Percentiles rank a stretch among this genome's conserved stretches.
phyloP scores from a whole-genome alignment of 2,888 invertebrate genomes.

The Lasius fuliginosus region DNA sequence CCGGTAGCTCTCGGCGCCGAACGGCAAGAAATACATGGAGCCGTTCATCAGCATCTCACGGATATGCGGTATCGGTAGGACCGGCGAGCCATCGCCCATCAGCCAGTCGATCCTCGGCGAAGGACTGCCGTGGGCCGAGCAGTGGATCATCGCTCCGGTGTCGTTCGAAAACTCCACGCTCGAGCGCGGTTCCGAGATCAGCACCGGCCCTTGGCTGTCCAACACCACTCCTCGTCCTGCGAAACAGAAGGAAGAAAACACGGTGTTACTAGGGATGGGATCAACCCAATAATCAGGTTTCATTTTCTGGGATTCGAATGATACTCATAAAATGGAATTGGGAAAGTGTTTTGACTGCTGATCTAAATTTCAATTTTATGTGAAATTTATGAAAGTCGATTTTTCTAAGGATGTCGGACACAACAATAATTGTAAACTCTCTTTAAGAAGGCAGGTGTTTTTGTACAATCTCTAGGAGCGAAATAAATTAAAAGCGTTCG shows the following conservation, averaged over 20 bases:
- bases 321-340: not conserved
- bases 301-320: too few relatives aligned
- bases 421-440: not conserved
- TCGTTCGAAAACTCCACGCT: slow-evolving; percentile 92
- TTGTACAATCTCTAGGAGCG: not conserved
- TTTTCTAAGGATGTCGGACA: not conserved
- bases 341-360: not conserved
- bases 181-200: slow-evolving; percentile 92
- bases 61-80: slow-evolving; percentile 89
- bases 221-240: slow-evolving; percentile 84
- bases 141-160: slow-evolving; percentile 92
- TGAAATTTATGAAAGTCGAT: not conserved
- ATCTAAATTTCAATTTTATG: not conserved
- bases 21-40: slow-evolving; percentile 94
- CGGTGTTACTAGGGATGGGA: not conserved
- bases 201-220: slow-evolving; percentile 91
- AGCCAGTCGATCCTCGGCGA: slow-evolving; percentile 93
- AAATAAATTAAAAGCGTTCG: not conserved
- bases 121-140: slow-evolving; percentile 93
- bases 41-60: slow-evolving; percentile 93
- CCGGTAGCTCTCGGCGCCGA: slow-evolving; percentile 93
- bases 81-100: slow-evolving; percentile 91
- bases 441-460: not conserved
- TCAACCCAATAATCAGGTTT: too few relatives aligned
- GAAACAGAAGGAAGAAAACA: slow-evolving; percentile 60